phyloP scores from a whole-genome alignment of 2,888 invertebrate genomes.

The Drosophila mimica region DNA sequence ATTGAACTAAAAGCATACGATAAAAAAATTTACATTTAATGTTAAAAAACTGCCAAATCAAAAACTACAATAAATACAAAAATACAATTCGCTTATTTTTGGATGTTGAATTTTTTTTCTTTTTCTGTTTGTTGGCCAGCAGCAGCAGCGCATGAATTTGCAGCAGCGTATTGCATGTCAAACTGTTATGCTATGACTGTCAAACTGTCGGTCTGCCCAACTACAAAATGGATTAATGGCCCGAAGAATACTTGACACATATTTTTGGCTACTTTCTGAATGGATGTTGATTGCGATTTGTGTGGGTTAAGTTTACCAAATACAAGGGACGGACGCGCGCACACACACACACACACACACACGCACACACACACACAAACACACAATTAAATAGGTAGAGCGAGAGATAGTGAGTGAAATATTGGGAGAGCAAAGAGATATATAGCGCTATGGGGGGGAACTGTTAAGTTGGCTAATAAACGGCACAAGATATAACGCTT shows the following conservation, averaged over 20 bases:
- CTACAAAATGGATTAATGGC: conserved; percentile 33
- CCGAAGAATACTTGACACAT: conserved; percentile 4
- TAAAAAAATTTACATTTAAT: conserved; percentile 9
- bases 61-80: conserved; percentile 29
- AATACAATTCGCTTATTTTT: conserved; percentile 20
- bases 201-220: conserved; percentile 47
- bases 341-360: conserved; percentile 34
- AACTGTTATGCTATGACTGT: conserved; percentile 43
- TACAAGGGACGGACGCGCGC: conserved; percentile 37
- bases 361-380: conserved; percentile 35
- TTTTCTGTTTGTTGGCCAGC: conserved; percentile 25
- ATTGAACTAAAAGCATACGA: conserved; percentile 56
- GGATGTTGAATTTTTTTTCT: background rate
- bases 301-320: conserved; percentile 44
- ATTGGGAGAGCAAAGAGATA: conserved; percentile 3
- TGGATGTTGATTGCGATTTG: conserved; percentile 34
- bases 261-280: conserved; percentile 1
- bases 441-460: conserved; percentile 10
- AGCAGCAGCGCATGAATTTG: conserved; percentile 33
- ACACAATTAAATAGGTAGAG: conserved; percentile 33
- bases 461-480: conserved; percentile 44
- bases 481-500: conserved; percentile 49
- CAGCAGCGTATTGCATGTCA: conserved; percentile 46
- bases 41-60: conserved; percentile 21
- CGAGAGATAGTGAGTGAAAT: conserved; percentile 12